Evolutionary conservation across 2,113 vertebrate species (phyloP).

Genomic region (Illadopsis cleaveri): DNA sequence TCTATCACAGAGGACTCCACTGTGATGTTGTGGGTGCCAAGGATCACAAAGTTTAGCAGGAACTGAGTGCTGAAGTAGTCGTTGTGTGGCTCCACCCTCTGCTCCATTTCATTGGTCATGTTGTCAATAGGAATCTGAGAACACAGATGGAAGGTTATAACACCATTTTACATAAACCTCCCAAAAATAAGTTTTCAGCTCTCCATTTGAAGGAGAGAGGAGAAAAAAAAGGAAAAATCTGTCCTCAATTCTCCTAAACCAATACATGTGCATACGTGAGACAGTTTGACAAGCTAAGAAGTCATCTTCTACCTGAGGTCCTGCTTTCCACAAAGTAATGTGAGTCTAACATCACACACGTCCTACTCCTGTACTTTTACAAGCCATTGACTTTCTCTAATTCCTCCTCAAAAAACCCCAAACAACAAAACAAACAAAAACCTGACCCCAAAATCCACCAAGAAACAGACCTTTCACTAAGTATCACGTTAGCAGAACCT

Average conservation of each 20-base stretch:
- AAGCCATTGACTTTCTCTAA: background rate
- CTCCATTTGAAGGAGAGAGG: background rate
- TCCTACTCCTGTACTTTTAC: background rate
- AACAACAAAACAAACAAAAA: background rate
- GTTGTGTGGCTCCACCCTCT: conserved; percentile 95
- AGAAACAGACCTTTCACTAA: background rate
- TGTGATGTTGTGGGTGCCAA: conserved; percentile 90
- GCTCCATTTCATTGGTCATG: conserved; percentile 93
- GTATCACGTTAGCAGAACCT: background rate
- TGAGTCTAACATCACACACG: background rate
- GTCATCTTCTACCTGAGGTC: background rate
- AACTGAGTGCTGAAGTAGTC: conserved; percentile 99
- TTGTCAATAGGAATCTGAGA: conserved; percentile 86
- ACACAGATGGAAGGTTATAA: conserved; percentile 6
- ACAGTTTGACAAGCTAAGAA: background rate
- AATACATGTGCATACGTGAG: background rate
- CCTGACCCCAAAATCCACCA: accelerated
- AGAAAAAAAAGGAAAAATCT: background rate
- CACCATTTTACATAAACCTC: background rate
- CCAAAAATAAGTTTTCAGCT: background rate
- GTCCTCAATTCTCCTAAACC: background rate
- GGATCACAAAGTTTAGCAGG: conserved; percentile 89
- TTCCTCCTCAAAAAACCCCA: background rate
- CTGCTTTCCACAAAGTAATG: background rate
- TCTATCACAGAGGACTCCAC: conserved; percentile 96